A percentile compares a stretch with the other conserved stretches of the same genome.
phyloP scores from a whole-genome alignment of 1,140 invertebrate species.

The Solen grandis region DNA sequence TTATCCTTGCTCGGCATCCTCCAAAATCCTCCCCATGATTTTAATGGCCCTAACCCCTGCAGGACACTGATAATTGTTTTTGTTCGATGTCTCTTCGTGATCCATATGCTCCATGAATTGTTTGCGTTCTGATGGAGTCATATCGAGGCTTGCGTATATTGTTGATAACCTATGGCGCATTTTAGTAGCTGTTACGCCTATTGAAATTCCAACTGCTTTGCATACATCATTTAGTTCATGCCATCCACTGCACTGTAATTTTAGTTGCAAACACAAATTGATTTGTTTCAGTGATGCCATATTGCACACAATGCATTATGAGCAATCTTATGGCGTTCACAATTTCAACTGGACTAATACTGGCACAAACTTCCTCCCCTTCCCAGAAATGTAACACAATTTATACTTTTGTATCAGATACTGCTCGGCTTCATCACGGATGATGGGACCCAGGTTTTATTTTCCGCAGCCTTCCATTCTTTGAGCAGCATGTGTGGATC shows the following conservation, averaged over 20 bases:
- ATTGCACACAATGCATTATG: slow-evolving; percentile 19
- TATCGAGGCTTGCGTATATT: slow-evolving; percentile 45
- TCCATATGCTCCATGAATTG: slow-evolving; percentile 55
- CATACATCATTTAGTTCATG: slow-evolving; percentile 51
- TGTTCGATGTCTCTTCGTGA: slow-evolving; percentile 50
- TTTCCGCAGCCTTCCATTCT: slow-evolving; percentile 49
- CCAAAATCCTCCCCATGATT: slow-evolving; percentile 43
- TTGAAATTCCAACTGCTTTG: slow-evolving; percentile 9
- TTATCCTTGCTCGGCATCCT: slow-evolving; percentile 36
- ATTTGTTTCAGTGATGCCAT: slow-evolving; percentile 35
- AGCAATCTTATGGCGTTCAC: slow-evolving; percentile 35
- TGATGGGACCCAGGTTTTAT: slow-evolving; percentile 37
- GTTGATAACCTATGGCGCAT: slow-evolving; percentile 51
- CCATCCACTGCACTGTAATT: slow-evolving; percentile 47
- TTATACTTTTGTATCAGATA: slow-evolving; percentile 47
- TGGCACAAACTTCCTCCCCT: slow-evolving; percentile 55
- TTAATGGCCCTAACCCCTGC: slow-evolving; percentile 5
- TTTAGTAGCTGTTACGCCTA: slow-evolving; percentile 46
- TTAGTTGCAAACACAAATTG: slow-evolving; percentile 55
- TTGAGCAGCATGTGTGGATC: slow-evolving; percentile 23
- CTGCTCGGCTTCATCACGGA: slow-evolving; percentile 54
- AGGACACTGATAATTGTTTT: slow-evolving; percentile 47
- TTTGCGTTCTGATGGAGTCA: slow-evolving; percentile 22
- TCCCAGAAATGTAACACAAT: slow-evolving; percentile 46
- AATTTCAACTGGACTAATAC: slow-evolving; percentile 50